Evolutionary conservation across 2,888 invertebrate genomes (phyloP).

Genomic region (Seira sanloemensis): DNA sequence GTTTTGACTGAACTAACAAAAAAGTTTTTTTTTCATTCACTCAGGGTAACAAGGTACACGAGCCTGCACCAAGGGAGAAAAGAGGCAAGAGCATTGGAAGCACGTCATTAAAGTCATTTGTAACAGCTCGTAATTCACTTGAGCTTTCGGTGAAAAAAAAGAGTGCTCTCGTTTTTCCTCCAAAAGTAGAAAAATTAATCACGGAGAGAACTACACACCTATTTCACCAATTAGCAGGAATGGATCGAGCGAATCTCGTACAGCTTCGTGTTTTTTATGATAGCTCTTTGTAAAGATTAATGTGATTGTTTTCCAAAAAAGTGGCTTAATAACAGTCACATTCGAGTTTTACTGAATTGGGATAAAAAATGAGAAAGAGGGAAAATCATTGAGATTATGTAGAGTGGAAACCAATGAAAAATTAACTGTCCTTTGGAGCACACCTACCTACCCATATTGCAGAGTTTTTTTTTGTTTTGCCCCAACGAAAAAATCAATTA

Average conservation of each 20-base stretch:
- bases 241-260: background rate
- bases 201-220: background rate
- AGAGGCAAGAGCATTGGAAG: constrained; percentile 17
- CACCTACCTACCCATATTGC: background rate
- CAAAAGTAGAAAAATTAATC: background rate
- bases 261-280: background rate
- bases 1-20: background rate
- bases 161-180: background rate
- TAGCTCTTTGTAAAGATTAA: background rate
- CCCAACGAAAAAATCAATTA: background rate
- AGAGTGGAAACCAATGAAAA: background rate
- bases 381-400: background rate
- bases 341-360: background rate
- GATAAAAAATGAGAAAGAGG: background rate
- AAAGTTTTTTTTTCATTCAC: background rate
- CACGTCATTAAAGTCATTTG: constrained; percentile 51
- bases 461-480: background rate
- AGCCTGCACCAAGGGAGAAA: background rate
- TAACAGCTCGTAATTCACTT: constrained; percentile 36
- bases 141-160: background rate
- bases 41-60: background rate
- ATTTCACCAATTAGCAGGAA: background rate
- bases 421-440: background rate
- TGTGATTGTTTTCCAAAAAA: background rate
- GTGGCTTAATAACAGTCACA: background rate